Base-by-base conservation (phyloP, 2,797 vertebrate species). In the Danio choprae region DNA sequence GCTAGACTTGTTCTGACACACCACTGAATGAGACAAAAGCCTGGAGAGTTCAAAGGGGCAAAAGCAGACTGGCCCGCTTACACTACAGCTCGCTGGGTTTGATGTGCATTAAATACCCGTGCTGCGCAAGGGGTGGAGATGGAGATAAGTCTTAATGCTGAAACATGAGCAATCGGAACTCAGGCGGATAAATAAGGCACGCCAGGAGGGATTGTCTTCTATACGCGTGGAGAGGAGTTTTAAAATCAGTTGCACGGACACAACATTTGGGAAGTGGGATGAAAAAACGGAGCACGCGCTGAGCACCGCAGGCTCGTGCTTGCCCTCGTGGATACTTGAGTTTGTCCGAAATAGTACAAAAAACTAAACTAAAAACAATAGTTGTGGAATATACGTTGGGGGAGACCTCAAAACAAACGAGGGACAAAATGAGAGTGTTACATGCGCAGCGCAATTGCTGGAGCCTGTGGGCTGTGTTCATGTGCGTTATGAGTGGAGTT, bases 121-220 rank as follows among this genome's bases (percentile, higher is more conserved):
- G 86, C 70, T n/a, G 80, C 86, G 74, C 84, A 77, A 79, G 84
- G 90, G 81, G 77, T 76, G 91, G 91, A 91, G 90, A 91, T 88
- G 89, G 91, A 87, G 53, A 76, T 87, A 83, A 88, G 86, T 85
- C 90, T 90, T 89, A 90, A 92, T 92, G 91, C 80, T 93, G 93
- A 93, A 93, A 93, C 91, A 89, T 92, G 93, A 93, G 93, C 91
- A 89, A 92, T 89, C 82, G 84, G 88, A 89, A 88, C 90, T 88
- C 86, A 91, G 92, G 92, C 90, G 90, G 90, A 90, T 91, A 89
- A 85, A 85, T 77, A 92, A 89, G 89, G 89, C 91, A 91, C 92
- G 92, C 74, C 73, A 77, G 74, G 80, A 63, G 91, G 89, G 67
- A 50, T 62, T 50, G 82, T 59, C 56, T 80, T 55, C 64, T 80